A percentile compares a stretch with the other conserved stretches of the same genome.
These are phyloP conservation scores for Vultur gryphus DNA, from an alignment of 2,797 vertebrate genomes.

Conservation along the genomic window DNA sequence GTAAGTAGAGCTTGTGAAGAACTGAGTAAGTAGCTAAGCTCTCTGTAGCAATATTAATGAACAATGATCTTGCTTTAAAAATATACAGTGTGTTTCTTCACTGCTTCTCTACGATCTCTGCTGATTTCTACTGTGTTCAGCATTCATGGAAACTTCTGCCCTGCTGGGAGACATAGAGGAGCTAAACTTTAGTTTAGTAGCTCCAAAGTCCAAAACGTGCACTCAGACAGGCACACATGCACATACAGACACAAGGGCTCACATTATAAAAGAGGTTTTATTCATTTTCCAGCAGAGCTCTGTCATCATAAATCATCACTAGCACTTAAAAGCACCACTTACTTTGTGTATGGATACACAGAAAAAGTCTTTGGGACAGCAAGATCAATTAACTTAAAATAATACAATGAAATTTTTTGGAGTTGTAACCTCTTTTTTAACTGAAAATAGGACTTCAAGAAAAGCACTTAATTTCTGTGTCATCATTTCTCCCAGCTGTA, in stretches of 20 bases:
- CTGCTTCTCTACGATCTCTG: not conserved
- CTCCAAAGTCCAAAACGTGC: not conserved
- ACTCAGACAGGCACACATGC: not conserved
- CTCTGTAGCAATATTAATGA: slow-evolving; percentile 49
- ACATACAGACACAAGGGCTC: not conserved
- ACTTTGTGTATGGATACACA: not conserved
- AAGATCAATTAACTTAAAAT: slow-evolving; percentile 38
- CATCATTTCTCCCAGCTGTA: slow-evolving; percentile 15
- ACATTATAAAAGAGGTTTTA: not conserved
- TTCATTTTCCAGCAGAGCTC: not conserved
- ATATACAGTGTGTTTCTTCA: slow-evolving; percentile 33
- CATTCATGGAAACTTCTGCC: not conserved
- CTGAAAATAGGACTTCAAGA: not conserved
- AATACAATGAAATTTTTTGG: not conserved
- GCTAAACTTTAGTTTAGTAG: not conserved
- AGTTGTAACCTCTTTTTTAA: not conserved
- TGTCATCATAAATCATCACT: not conserved
- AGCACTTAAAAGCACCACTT: not conserved
- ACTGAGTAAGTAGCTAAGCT: slow-evolving; percentile 39
- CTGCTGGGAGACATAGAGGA: not conserved
- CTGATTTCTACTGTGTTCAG: not conserved
- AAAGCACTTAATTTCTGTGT: slow-evolving; percentile 8
- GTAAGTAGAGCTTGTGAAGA: slow-evolving; percentile 33
- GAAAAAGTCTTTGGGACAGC: not conserved
- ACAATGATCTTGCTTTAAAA: slow-evolving; percentile 60